Conservation (phyloP, 2,888 invertebrate species). For the Fissipunctia ypsillon region DNA sequence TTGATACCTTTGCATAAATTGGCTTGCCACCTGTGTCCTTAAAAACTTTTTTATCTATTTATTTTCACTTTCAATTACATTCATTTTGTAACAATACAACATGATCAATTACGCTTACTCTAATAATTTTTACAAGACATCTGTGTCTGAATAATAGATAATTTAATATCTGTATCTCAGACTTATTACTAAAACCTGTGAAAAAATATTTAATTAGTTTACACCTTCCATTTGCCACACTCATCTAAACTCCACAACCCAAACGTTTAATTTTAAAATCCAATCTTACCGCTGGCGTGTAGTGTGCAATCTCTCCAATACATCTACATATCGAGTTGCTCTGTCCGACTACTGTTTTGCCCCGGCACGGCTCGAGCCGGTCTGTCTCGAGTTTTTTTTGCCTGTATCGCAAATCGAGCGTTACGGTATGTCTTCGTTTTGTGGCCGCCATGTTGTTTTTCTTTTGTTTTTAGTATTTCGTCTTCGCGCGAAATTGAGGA, state of each 20-base stretch:
- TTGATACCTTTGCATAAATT: neutral
- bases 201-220: slow-evolving; percentile 16
- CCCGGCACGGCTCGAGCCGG: slow-evolving; percentile 70
- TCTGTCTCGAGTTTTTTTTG: slow-evolving; percentile 70
- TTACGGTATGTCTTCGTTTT: slow-evolving; percentile 74
- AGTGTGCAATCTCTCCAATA: slow-evolving; percentile 80
- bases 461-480: slow-evolving; percentile 67
- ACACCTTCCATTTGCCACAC: slow-evolving; percentile 13
- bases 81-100: no score
- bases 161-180: no score
- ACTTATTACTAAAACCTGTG: neutral
- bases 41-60: no score
- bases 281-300: slow-evolving; percentile 67
- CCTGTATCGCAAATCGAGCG: slow-evolving; percentile 81
- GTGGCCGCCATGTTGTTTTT: slow-evolving; percentile 63
- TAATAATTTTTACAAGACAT: no score
- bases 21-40: neutral
- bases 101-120: no score
- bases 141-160: no score
- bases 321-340: slow-evolving; percentile 84
- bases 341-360: slow-evolving; percentile 84
- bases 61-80: no score
- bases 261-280: slow-evolving; percentile 67
- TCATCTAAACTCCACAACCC: slow-evolving; percentile 35
- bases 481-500: slow-evolving; percentile 78